Conservation (phyloP, 2,797 vertebrate genomes). For the Simalia tracyae region DNA sequence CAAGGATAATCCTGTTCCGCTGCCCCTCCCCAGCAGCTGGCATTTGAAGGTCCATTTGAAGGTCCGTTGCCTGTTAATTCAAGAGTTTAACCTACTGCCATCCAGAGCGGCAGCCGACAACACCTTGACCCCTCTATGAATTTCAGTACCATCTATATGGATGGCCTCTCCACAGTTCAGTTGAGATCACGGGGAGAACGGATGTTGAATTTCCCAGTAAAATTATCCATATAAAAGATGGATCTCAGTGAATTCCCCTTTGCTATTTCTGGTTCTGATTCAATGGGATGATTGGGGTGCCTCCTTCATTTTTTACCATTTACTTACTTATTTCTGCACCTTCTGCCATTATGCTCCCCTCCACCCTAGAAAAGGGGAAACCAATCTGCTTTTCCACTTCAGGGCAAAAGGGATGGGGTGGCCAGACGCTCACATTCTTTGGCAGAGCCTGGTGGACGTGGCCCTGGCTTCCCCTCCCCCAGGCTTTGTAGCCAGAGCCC, state of each 20-base stretch:
- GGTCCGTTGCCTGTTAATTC: too few relatives aligned
- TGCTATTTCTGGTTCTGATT: constrained; percentile 21
- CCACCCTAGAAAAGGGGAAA: not conserved
- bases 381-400: not conserved
- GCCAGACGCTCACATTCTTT: not conserved
- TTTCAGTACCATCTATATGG: too few relatives aligned
- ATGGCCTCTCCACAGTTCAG: too few relatives aligned
- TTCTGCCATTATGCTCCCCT: not conserved
- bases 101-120: too few relatives aligned
- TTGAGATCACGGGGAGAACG: too few relatives aligned
- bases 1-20: too few relatives aligned
- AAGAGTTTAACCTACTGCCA: too few relatives aligned
- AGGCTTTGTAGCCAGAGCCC: not conserved
- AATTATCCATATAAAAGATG: not conserved
- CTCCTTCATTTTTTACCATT: not conserved
- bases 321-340: not conserved
- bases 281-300: too few relatives aligned
- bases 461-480: not conserved
- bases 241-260: not conserved
- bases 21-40: too few relatives aligned
- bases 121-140: too few relatives aligned
- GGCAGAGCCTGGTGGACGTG: not conserved
- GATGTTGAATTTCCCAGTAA: not conserved
- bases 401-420: too few relatives aligned
- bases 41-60: too few relatives aligned